Percentiles rank a stretch among this genome's conserved stretches.
Conservation (phyloP, 2,797 vertebrate species). For the Falco rusticolus region DNA sequence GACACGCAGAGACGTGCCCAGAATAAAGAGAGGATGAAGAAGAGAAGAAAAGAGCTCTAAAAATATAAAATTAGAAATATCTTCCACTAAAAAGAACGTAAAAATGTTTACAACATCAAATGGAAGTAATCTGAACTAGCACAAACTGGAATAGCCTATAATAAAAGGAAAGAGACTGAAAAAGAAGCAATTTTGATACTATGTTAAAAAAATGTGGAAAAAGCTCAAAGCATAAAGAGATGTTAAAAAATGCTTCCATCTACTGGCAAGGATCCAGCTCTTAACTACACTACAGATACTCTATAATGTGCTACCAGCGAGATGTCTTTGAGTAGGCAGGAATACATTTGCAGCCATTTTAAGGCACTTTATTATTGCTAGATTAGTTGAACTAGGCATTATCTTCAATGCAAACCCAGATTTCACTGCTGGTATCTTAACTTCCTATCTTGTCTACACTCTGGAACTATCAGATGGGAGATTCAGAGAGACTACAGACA, state of each 20-base stretch:
- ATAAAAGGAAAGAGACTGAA: slow-evolving; percentile 45
- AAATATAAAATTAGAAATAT: slow-evolving; percentile 7
- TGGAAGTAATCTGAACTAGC: slow-evolving; percentile 39
- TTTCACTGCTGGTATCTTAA: not conserved
- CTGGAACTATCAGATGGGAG: not conserved
- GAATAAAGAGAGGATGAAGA: slow-evolving; percentile 34
- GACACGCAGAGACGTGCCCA: slow-evolving; percentile 30
- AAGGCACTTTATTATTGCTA: slow-evolving; percentile 37
- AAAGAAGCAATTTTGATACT: slow-evolving; percentile 40
- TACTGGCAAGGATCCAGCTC: slow-evolving; percentile 46
- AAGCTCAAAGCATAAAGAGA: slow-evolving; percentile 44
- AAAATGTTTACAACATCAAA: slow-evolving; percentile 49
- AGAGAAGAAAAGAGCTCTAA: not conserved
- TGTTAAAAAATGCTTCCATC: slow-evolving; percentile 61
- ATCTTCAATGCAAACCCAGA: not conserved
- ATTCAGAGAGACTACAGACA: not conserved
- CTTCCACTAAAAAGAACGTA: slow-evolving; percentile 2
- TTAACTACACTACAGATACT: slow-evolving; percentile 41
- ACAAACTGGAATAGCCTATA: slow-evolving; percentile 21
- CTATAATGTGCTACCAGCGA: slow-evolving; percentile 30
- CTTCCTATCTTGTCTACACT: not conserved
- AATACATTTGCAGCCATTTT: slow-evolving; percentile 63
- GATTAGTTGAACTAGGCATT: slow-evolving; percentile 7
- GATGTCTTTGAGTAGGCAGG: slow-evolving; percentile 59
- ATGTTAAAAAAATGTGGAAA: not conserved